phyloP scores from a whole-genome alignment of 2,113 vertebrate species.

The Notarius quadriscutis region DNA sequence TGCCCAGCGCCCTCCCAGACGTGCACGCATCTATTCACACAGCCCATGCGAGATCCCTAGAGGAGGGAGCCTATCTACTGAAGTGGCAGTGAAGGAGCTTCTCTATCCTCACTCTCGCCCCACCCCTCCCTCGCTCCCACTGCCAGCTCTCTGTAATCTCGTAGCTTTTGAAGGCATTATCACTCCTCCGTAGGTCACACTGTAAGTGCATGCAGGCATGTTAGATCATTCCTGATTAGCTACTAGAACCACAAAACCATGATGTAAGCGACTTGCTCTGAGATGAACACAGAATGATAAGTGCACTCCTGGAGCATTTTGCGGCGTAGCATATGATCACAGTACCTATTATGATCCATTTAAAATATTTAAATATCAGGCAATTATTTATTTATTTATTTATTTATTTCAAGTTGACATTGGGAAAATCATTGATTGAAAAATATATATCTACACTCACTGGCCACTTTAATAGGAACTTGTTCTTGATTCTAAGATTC shows the following conservation, averaged over 20 bases:
- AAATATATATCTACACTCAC: not conserved
- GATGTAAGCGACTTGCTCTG: not conserved
- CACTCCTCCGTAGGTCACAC: slow-evolving; percentile 16
- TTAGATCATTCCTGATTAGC: slow-evolving; percentile 19
- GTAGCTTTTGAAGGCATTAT: slow-evolving; percentile 50
- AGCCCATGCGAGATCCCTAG: slow-evolving; percentile 62
- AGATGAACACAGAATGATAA: not conserved
- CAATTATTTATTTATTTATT: not conserved
- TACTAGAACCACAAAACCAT: slow-evolving; percentile 5
- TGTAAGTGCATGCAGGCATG: slow-evolving; percentile 11
- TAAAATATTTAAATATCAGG: not conserved
- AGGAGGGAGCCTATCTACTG: slow-evolving; percentile 67
- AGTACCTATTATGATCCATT: not conserved
- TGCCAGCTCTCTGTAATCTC: slow-evolving; percentile 47
- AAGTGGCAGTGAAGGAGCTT: slow-evolving; percentile 69
- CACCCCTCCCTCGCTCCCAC: slow-evolving; percentile 17
- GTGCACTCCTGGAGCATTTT: not conserved
- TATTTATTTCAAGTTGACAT: not conserved
- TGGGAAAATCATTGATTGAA: not conserved
- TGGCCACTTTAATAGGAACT: too few species aligned
- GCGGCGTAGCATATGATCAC: not conserved
- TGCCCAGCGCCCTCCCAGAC: slow-evolving; percentile 62
- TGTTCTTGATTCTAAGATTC: too few species aligned
- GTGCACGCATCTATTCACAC: slow-evolving; percentile 65
- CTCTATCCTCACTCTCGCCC: slow-evolving; percentile 37